A percentile compares a stretch with the other conserved stretches of the same genome.
phyloP scores from a whole-genome alignment of 2,113 vertebrate genomes.

The Crotalus tigris region DNA sequence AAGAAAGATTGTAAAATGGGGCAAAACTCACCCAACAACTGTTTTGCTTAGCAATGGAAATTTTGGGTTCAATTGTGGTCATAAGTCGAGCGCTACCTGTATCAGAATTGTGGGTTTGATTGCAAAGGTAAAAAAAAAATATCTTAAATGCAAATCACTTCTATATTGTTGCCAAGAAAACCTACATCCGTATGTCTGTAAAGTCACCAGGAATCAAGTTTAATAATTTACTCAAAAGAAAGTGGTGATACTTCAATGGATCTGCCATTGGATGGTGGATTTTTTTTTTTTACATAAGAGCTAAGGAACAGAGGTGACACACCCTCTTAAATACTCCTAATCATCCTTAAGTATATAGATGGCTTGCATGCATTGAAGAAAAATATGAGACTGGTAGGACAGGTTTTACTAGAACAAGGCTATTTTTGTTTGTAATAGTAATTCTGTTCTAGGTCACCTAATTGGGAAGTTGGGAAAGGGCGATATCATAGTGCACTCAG shows the following conservation, averaged over 20 bases:
- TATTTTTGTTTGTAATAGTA: background rate
- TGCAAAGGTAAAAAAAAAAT: background rate
- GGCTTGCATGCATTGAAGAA: background rate
- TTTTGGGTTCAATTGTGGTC: background rate
- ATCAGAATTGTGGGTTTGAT: background rate
- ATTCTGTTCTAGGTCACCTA: background rate
- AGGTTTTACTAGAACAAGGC: background rate
- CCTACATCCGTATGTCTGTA: background rate
- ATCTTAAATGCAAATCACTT: background rate
- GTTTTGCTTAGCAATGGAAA: background rate
- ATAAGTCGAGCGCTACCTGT: background rate
- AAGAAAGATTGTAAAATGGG: background rate
- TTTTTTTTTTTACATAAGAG: background rate
- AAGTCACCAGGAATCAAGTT: background rate
- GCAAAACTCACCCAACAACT: background rate
- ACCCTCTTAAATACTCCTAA: background rate
- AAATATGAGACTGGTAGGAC: constrained; percentile 2
- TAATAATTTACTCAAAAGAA: background rate
- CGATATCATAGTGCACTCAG: background rate
- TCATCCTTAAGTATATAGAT: constrained; percentile 12
- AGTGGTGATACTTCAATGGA: background rate
- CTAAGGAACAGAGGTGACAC: background rate
- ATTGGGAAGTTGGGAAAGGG: background rate
- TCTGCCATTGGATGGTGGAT: background rate
- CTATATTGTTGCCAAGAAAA: background rate